phyloP scores from a whole-genome alignment of 2,888 invertebrate species.

The Erebia ligea region DNA sequence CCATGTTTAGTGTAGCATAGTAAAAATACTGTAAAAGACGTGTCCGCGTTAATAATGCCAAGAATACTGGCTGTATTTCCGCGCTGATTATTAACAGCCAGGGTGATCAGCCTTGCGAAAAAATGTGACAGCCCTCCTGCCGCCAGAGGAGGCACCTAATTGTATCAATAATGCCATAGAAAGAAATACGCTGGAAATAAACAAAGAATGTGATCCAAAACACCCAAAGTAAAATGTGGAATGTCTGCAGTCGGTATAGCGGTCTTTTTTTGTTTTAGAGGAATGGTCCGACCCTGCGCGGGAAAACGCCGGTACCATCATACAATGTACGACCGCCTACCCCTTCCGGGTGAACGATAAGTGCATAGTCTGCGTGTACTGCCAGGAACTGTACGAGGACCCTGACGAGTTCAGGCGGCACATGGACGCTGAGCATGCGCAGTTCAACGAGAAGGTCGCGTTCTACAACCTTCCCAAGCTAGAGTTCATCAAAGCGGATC shows the following conservation, averaged over 20 bases:
- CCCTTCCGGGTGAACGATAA: slow-evolving; percentile 76
- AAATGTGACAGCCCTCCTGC: neutral
- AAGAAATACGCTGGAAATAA: slow-evolving; percentile 17
- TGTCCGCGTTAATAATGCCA: too few species aligned
- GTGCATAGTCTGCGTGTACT: slow-evolving; percentile 74
- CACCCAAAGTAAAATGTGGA: slow-evolving; percentile 8
- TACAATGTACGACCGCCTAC: slow-evolving; percentile 71
- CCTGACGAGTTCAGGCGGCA: slow-evolving; percentile 63
- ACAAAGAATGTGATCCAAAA: slow-evolving; percentile 33
- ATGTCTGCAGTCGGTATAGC: slow-evolving; percentile 35
- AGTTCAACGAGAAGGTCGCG: slow-evolving; percentile 64
- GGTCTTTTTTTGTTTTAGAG: slow-evolving; percentile 72
- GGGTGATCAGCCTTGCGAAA: neutral
- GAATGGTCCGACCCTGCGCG: slow-evolving; percentile 67
- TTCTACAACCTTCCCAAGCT: slow-evolving; percentile 68
- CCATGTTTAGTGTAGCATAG: neutral
- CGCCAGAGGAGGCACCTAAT: neutral
- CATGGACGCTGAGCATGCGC: slow-evolving; percentile 65
- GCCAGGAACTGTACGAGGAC: slow-evolving; percentile 69
- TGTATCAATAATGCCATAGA: neutral
- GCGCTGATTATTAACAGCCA: too few species aligned
- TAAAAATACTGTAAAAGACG: too few species aligned
- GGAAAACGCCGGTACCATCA: slow-evolving; percentile 67
- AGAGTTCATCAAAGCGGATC: slow-evolving; percentile 71
- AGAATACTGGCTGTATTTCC: too few species aligned